These are phyloP conservation scores for Orius laevigatus DNA, from an alignment of 1,140 invertebrate genomes.

Conservation along the genomic window DNA sequence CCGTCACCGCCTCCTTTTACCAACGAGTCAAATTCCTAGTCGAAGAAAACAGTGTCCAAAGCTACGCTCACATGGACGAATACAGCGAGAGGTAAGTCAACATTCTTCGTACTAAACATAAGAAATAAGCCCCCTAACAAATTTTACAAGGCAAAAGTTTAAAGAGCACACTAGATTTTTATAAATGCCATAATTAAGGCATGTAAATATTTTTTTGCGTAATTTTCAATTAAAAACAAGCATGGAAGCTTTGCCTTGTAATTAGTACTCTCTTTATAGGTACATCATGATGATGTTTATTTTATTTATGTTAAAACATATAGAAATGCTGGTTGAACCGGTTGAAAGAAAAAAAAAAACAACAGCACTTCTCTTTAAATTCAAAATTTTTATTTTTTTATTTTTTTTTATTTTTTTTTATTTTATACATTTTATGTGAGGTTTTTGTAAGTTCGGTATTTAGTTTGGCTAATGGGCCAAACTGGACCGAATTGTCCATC, in stretches of 20 bases:
- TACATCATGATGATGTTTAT: constrained; percentile 1
- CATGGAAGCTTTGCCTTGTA: constrained; percentile 12
- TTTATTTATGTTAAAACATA: not conserved
- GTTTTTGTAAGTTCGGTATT: not conserved
- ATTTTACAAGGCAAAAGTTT: constrained; percentile 9
- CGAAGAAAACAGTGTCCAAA: constrained; percentile 95
- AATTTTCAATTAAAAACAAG: not conserved
- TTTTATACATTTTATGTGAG: constrained; percentile 2
- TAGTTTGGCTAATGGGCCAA: not conserved
- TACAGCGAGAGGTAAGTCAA: constrained; percentile 91
- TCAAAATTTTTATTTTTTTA: constrained; percentile 4
- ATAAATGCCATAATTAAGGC: not conserved
- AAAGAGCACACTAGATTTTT: constrained; percentile 4
- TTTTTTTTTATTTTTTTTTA: constrained; percentile 5
- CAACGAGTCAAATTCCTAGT: constrained; percentile 96
- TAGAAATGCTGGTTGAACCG: constrained; percentile 11
- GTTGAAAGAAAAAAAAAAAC: not conserved
- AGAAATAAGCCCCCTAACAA: not conserved
- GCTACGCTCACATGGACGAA: constrained; percentile 90
- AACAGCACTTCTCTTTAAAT: not conserved
- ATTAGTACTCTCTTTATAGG: constrained; percentile 3
- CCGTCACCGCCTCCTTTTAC: constrained; percentile 92
- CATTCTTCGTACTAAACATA: constrained; percentile 11
- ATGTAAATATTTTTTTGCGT: constrained; percentile 7
- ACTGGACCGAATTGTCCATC: not conserved